These are phyloP conservation scores for Netelia inedita DNA, from an alignment of 2,888 invertebrate genomes.

Conservation along the genomic window DNA sequence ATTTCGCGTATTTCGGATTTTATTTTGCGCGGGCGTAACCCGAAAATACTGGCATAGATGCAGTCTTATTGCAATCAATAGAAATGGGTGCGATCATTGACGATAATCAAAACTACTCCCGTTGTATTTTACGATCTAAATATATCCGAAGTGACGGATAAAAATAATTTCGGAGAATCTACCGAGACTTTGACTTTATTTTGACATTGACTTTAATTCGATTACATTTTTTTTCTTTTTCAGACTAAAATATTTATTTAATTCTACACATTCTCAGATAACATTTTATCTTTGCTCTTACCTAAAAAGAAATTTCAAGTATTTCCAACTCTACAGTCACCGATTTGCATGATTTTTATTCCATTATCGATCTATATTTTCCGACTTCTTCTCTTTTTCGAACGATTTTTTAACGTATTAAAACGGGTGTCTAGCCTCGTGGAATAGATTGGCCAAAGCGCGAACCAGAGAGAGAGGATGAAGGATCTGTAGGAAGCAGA, in stretches of 20 bases:
- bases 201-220: neutral
- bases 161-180: neutral
- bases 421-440: neutral
- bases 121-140: slow-evolving; percentile 30
- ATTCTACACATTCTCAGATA: neutral
- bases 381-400: neutral
- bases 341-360: neutral
- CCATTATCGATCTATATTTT: neutral
- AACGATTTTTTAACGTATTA: neutral
- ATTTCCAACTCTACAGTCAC: neutral
- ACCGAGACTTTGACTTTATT: neutral
- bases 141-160: too few species aligned
- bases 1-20: slow-evolving; percentile 11
- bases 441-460: neutral
- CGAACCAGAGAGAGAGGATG: neutral
- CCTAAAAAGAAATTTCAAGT: neutral
- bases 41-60: slow-evolving; percentile 79
- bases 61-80: slow-evolving; percentile 71
- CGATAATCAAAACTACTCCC: slow-evolving; percentile 69
- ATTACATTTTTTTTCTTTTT: neutral
- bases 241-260: neutral
- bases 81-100: slow-evolving; percentile 70
- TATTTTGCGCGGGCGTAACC: slow-evolving; percentile 74
- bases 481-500: neutral
- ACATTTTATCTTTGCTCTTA: neutral